Percentiles rank a stretch among this genome's conserved stretches.
These are phyloP conservation scores for Dipus sagitta DNA, from an alignment of 2,797 vertebrate genomes.

Conservation along the genomic window DNA sequence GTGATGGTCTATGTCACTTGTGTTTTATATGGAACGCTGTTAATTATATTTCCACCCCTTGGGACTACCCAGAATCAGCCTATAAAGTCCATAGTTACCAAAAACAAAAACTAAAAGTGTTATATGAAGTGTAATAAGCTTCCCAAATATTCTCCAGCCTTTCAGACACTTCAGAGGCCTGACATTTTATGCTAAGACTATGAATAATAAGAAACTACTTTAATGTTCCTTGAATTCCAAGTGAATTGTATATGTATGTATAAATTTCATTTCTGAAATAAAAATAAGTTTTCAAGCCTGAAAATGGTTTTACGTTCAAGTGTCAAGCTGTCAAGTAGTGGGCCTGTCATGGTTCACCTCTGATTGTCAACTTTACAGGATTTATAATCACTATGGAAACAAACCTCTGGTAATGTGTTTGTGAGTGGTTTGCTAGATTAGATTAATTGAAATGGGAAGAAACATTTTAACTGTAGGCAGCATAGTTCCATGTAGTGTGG, in stretches of 20 bases:
- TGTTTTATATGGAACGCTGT: slow-evolving; percentile 81
- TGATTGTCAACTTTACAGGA: too few relatives aligned
- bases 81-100: slow-evolving; percentile 83
- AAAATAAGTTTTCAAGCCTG: slow-evolving; percentile 47
- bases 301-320: too few relatives aligned
- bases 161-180: slow-evolving; percentile 13
- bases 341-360: too few relatives aligned
- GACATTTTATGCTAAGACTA: slow-evolving; percentile 60
- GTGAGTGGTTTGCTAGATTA: too few relatives aligned
- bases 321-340: too few relatives aligned
- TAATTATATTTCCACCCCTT: slow-evolving; percentile 82
- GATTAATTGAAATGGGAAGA: too few relatives aligned
- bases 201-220: slow-evolving; percentile 4
- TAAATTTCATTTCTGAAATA: slow-evolving; percentile 33
- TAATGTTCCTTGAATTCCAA: slow-evolving; percentile 13
- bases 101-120: slow-evolving; percentile 78
- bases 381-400: too few relatives aligned
- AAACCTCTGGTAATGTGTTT: too few relatives aligned
- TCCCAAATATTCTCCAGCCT: slow-evolving; percentile 71
- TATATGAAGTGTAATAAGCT: slow-evolving; percentile 61
- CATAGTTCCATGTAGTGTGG: too few relatives aligned
- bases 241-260: background rate
- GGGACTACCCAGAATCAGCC: slow-evolving; percentile 79
- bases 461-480: too few relatives aligned
- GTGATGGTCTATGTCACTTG: slow-evolving; percentile 85